These are phyloP conservation scores for Dermatophagoides farinae DNA, from an alignment of 1,140 invertebrate genomes.

Conservation along the genomic window DNA sequence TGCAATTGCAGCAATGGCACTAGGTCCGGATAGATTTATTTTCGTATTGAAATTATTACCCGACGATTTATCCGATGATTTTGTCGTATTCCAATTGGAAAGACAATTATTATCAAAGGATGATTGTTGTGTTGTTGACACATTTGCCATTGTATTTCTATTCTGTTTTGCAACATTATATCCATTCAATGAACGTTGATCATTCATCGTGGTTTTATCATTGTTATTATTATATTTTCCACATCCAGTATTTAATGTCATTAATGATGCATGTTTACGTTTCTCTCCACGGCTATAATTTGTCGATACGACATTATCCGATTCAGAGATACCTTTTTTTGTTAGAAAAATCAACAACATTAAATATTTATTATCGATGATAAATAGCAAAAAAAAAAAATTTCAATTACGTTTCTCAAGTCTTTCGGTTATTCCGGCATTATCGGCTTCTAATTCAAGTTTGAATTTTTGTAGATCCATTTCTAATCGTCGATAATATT, in stretches of 20 bases:
- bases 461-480: slow-evolving; percentile 92
- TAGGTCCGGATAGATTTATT: slow-evolving; percentile 42
- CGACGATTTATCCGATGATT: slow-evolving; percentile 25
- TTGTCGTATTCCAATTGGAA: not conserved
- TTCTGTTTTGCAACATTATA: no score
- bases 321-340: no score
- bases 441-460: slow-evolving; percentile 92
- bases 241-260: not conserved
- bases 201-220: slow-evolving; percentile 7
- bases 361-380: slow-evolving; percentile 7
- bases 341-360: no score
- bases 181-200: not conserved
- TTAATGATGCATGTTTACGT: no score
- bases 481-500: slow-evolving; percentile 74
- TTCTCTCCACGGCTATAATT: no score
- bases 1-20: slow-evolving; percentile 76
- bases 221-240: slow-evolving; percentile 21
- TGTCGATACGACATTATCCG: slow-evolving; percentile 22
- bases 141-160: not conserved
- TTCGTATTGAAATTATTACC: slow-evolving; percentile 30
- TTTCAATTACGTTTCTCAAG: slow-evolving; percentile 49
- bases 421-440: slow-evolving; percentile 89
- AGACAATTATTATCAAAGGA: not conserved
- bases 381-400: slow-evolving; percentile 1
- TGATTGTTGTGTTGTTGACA: not conserved